Evolutionary conservation across 2,113 vertebrate species (phyloP).

Genomic region (Myocastor coypus): DNA sequence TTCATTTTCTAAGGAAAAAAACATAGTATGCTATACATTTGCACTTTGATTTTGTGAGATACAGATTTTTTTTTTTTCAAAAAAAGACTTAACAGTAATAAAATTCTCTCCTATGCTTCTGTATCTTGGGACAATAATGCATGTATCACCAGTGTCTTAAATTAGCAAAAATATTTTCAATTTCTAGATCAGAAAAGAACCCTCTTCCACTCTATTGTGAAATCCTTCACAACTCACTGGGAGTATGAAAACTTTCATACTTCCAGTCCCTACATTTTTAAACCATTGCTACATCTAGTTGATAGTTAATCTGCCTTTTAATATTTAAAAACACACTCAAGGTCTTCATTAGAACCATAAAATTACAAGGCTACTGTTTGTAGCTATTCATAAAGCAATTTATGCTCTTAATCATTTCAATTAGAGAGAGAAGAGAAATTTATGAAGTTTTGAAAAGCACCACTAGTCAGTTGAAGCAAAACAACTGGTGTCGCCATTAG

Average conservation of each 20-base stretch:
- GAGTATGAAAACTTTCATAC: neutral
- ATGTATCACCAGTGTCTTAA: neutral
- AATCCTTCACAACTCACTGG: neutral
- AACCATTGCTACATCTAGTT: neutral
- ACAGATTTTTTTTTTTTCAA: neutral
- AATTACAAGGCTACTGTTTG: slow-evolving; percentile 4
- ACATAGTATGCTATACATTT: neutral
- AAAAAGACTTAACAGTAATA: neutral
- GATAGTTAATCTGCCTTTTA: slow-evolving; percentile 54
- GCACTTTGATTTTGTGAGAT: neutral
- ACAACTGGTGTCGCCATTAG: slow-evolving; percentile 68
- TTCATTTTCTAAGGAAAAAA: slow-evolving; percentile 38
- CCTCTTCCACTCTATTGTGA: too few relatives aligned
- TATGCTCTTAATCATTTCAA: neutral
- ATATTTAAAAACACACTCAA: slow-evolving; percentile 45
- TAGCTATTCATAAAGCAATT: slow-evolving; percentile 19
- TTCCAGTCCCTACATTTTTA: neutral
- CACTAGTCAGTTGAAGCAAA: neutral
- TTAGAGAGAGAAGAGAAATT: neutral
- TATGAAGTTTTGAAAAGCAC: neutral
- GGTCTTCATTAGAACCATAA: slow-evolving; percentile 43
- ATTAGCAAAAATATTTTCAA: neutral
- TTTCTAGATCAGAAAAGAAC: neutral
- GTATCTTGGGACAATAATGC: neutral
- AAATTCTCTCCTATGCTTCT: neutral